phyloP scores from a whole-genome alignment of 2,113 vertebrate species.

The Bostrychus sinensis region DNA sequence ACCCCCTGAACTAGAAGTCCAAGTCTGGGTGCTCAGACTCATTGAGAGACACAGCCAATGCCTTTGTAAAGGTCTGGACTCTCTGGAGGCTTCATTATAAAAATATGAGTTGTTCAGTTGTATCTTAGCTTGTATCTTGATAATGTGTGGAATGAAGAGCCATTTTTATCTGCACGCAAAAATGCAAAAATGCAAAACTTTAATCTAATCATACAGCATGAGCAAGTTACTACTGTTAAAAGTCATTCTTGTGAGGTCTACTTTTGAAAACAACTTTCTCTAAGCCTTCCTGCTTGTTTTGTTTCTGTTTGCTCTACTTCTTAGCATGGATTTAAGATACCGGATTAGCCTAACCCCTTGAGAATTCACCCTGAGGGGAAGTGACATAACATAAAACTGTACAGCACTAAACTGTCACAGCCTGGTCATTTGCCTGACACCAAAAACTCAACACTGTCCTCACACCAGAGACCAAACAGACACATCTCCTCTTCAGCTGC shows the following conservation, averaged over 20 bases:
- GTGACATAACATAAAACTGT: conserved; percentile 55
- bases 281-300: conserved; percentile 28
- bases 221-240: too few relatives aligned
- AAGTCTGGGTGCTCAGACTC: too few relatives aligned
- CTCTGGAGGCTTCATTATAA: too few relatives aligned
- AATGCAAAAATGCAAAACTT: too few relatives aligned
- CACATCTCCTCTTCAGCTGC: conserved; percentile 41
- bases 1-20: too few relatives aligned
- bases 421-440: conserved; percentile 66
- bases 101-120: too few relatives aligned
- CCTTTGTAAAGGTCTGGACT: too few relatives aligned
- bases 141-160: too few relatives aligned
- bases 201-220: too few relatives aligned
- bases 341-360: conserved; percentile 50
- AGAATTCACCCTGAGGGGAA: conserved; percentile 57
- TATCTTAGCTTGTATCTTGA: too few relatives aligned
- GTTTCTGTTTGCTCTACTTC: conserved; percentile 23
- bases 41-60: too few relatives aligned
- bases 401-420: conserved; percentile 67
- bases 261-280: conserved; percentile 47
- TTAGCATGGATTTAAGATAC: conserved; percentile 42
- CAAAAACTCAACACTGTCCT: conserved; percentile 45
- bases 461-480: conserved; percentile 50
- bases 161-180: too few relatives aligned
- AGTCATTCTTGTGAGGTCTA: neutral